Conservation (phyloP, 2,113 vertebrate species). For the Petrocephalus microphthalmus region DNA sequence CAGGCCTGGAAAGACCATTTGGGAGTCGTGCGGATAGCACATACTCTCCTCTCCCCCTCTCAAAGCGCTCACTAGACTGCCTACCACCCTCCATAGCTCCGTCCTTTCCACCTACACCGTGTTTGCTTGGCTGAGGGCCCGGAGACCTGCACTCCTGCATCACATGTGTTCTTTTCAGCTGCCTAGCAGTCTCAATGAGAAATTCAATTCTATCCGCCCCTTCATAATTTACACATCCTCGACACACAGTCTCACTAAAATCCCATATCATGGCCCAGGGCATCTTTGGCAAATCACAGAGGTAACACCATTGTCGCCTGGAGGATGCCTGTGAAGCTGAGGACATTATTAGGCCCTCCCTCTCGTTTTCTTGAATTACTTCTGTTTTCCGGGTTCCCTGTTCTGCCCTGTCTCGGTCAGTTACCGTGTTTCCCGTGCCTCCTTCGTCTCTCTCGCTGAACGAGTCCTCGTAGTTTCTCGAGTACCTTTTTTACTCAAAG, state of each 20-base stretch:
- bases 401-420: constrained; percentile 14
- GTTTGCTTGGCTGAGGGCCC: constrained; percentile 71
- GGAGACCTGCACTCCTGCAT: constrained; percentile 79
- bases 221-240: constrained; percentile 87
- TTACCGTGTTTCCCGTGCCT: neutral
- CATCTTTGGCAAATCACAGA: constrained; percentile 86
- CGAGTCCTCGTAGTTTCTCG: neutral
- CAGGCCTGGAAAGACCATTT: constrained; percentile 67
- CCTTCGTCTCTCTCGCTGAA: constrained; percentile 23
- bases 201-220: constrained; percentile 81
- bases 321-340: constrained; percentile 73
- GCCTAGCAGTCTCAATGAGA: constrained; percentile 76
- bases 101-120: constrained; percentile 52
- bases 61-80: constrained; percentile 56
- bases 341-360: constrained; percentile 61
- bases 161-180: constrained; percentile 74
- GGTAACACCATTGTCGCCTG: constrained; percentile 83
- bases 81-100: constrained; percentile 48
- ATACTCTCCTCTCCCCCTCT: constrained; percentile 63
- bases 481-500: constrained; percentile 21
- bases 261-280: constrained; percentile 90
- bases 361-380: constrained; percentile 37
- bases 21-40: constrained; percentile 56
- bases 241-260: constrained; percentile 83
- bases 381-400: constrained; percentile 18